Evolutionary conservation across 2,888 invertebrate species (phyloP).

Genomic region (Cheilosia variabilis): DNA sequence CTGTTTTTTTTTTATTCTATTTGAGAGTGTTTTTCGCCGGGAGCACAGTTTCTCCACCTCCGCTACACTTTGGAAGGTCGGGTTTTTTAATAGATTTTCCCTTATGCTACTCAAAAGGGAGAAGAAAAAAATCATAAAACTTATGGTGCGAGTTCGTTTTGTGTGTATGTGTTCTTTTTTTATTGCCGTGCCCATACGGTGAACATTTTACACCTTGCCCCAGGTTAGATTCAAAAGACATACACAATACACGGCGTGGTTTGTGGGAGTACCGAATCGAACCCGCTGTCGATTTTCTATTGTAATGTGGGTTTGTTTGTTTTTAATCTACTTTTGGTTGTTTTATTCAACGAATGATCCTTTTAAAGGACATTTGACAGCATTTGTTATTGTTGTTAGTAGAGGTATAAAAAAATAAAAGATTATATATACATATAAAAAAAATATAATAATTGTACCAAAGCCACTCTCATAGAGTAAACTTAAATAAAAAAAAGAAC

Average conservation of each 20-base stretch:
- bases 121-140: conserved; percentile 13
- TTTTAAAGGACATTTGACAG: conserved; percentile 24
- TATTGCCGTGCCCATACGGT: conserved; percentile 5
- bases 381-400: conserved; percentile 32
- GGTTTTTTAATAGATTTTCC: conserved; percentile 29
- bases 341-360: conserved; percentile 24
- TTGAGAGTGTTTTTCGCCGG: conserved; percentile 15
- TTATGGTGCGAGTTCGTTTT: conserved; percentile 28
- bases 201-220: conserved; percentile 32
- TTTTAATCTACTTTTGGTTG: conserved; percentile 42
- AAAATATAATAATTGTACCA: conserved; percentile 66
- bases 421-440: conserved; percentile 46
- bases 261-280: conserved; percentile 2
- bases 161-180: background rate
- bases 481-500: conserved; percentile 19
- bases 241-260: background rate
- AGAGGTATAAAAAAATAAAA: conserved; percentile 4
- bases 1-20: conserved; percentile 15
- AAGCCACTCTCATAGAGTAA: conserved; percentile 67
- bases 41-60: conserved; percentile 9
- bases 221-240: conserved; percentile 29
- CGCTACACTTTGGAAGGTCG: conserved; percentile 22
- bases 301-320: conserved; percentile 37
- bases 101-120: conserved; percentile 7
- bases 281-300: conserved; percentile 9